Evolutionary conservation across 2,888 invertebrate genomes (phyloP).

Genomic region (Drosophila flavopinicola): DNA sequence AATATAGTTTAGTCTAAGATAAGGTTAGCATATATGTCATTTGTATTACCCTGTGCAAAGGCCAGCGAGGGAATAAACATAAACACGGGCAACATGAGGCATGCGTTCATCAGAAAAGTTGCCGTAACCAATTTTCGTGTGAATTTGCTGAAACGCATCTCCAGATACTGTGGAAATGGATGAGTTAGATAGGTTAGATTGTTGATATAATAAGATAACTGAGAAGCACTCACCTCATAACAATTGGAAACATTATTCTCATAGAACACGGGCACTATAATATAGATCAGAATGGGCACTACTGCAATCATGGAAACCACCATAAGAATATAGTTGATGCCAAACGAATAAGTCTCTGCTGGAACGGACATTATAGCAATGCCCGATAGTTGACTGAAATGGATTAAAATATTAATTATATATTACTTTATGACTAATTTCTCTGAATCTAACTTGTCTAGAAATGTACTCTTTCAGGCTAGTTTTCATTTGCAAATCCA

Average conservation of each 20-base stretch:
- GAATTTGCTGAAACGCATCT: constrained; percentile 80
- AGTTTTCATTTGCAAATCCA: no score
- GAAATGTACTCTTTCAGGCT: no score
- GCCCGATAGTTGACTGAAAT: constrained; percentile 85
- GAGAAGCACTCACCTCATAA: constrained; percentile 83
- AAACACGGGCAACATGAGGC: constrained; percentile 79
- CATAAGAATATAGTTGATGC: constrained; percentile 84
- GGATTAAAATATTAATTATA: no score
- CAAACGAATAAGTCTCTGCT: constrained; percentile 85
- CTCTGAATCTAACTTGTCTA: no score
- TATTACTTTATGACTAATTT: no score
- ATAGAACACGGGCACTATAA: constrained; percentile 85
- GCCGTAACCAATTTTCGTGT: constrained; percentile 79
- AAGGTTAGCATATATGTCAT: not conserved
- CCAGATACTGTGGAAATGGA: constrained; percentile 75
- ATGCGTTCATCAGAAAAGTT: constrained; percentile 76
- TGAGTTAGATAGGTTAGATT: not conserved
- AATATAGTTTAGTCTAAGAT: not conserved
- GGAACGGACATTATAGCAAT: constrained; percentile 86
- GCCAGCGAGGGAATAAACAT: constrained; percentile 83
- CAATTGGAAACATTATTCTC: constrained; percentile 85
- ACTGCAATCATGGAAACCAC: constrained; percentile 84
- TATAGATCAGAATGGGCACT: constrained; percentile 77
- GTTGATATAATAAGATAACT: no score
- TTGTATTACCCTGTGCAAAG: constrained; percentile 80